phyloP scores from a whole-genome alignment of 2,797 vertebrate genomes.

The Sebastes paucispinis region DNA sequence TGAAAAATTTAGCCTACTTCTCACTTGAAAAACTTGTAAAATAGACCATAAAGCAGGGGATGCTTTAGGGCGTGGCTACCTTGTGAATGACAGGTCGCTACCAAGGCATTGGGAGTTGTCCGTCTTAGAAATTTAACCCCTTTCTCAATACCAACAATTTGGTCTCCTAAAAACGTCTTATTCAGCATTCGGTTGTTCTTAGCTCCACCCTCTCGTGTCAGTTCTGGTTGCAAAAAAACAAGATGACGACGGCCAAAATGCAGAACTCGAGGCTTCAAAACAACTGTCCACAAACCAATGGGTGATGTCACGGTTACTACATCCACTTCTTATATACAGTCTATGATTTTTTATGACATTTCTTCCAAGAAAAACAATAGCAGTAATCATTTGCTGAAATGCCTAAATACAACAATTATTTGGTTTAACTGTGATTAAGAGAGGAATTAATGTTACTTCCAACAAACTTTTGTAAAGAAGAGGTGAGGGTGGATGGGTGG shows the following conservation, averaged over 20 bases:
- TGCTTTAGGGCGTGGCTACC: neutral
- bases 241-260: too few relatives aligned
- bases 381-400: neutral
- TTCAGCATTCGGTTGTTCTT: neutral
- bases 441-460: neutral
- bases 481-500: neutral
- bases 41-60: neutral
- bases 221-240: neutral
- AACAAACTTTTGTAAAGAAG: neutral
- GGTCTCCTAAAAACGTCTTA: too few relatives aligned
- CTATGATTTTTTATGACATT: neutral
- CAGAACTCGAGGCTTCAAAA: too few relatives aligned
- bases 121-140: neutral
- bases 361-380: neutral
- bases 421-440: neutral
- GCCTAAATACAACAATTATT: neutral
- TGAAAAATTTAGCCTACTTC: neutral
- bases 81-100: neutral
- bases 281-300: too few relatives aligned
- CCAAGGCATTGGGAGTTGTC: accelerated
- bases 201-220: neutral
- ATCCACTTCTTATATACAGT: too few relatives aligned
- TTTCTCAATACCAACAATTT: too few relatives aligned
- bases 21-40: neutral
- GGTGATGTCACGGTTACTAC: accelerated